Evolutionary conservation across 1,140 invertebrate genomes (phyloP).

Genomic region (Drosophila nigromelanica): DNA sequence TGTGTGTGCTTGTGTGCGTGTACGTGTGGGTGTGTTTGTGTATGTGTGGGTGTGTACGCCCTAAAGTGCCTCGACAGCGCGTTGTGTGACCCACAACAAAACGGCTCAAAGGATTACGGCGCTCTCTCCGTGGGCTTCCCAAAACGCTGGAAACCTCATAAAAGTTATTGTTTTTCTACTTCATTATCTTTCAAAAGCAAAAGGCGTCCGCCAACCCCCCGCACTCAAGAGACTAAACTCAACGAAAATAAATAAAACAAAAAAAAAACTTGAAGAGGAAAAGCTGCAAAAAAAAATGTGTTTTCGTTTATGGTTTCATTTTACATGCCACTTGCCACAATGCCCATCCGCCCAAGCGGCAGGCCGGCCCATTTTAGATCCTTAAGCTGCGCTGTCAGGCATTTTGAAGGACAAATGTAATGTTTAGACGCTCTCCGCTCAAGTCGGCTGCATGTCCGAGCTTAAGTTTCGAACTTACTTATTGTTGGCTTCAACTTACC

Average conservation of each 20-base stretch:
- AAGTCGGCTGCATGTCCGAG: neutral
- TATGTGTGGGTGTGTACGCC: conserved; percentile 42
- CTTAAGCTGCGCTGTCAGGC: conserved; percentile 45
- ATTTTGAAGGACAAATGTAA: conserved; percentile 70
- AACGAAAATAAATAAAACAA: neutral
- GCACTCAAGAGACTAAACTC: neutral
- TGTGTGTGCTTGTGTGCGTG: neutral
- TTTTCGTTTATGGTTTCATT: conserved; percentile 79
- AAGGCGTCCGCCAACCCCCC: conserved; percentile 19
- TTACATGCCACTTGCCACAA: conserved; percentile 58
- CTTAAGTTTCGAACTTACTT: conserved; percentile 18
- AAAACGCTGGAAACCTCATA: conserved; percentile 72
- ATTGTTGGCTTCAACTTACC: conserved; percentile 86
- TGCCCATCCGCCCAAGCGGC: conserved; percentile 1
- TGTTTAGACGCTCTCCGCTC: conserved; percentile 48
- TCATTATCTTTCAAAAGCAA: conserved; percentile 78
- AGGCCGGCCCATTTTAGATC: too few relatives aligned
- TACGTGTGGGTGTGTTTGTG: neutral
- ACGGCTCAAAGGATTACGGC: conserved; percentile 73
- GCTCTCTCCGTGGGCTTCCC: conserved; percentile 31
- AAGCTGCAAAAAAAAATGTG: conserved; percentile 34
- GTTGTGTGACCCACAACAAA: conserved; percentile 11
- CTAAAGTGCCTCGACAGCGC: conserved; percentile 45
- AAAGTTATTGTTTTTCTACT: conserved; percentile 83
- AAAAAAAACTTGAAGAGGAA: neutral